A percentile compares a stretch with the other conserved stretches of the same genome.
Conservation (phyloP, 2,888 invertebrate species). For the Graphium colonna region DNA sequence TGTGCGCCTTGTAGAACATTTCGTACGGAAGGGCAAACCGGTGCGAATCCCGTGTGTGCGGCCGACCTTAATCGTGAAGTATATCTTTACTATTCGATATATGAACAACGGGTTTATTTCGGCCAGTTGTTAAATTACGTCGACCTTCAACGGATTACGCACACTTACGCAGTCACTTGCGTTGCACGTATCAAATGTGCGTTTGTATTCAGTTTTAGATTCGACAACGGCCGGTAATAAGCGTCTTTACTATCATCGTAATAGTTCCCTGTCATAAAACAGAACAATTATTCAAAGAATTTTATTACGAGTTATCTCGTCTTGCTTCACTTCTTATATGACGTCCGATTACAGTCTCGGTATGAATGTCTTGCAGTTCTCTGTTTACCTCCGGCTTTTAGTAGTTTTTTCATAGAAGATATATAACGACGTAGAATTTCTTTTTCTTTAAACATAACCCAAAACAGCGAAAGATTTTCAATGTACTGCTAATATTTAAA, state of each 20-base stretch:
- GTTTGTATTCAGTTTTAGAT: conserved; percentile 1
- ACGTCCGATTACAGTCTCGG: background rate
- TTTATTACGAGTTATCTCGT: background rate
- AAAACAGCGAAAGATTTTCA: too few species aligned
- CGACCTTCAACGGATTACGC: conserved; percentile 16
- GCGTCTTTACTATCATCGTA: background rate
- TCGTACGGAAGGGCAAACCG: too few species aligned
- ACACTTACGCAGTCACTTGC: conserved; percentile 14
- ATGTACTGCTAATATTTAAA: too few species aligned
- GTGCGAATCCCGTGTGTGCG: too few species aligned
- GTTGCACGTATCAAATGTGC: conserved; percentile 10
- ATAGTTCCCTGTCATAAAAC: background rate
- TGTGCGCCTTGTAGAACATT: too few species aligned
- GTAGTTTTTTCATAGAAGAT: too few species aligned
- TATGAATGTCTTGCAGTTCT: too few species aligned
- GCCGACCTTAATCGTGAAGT: too few species aligned
- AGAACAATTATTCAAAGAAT: background rate
- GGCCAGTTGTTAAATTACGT: conserved; percentile 40
- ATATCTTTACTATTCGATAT: conserved; percentile 39
- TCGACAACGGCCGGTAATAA: background rate
- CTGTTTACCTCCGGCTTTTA: too few species aligned
- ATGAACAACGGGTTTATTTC: conserved; percentile 42
- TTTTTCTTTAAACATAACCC: too few species aligned
- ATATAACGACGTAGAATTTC: too few species aligned
- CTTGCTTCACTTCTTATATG: background rate